Evolutionary conservation across 2,113 vertebrate genomes (phyloP).

Genomic region (Morone chrysops): DNA sequence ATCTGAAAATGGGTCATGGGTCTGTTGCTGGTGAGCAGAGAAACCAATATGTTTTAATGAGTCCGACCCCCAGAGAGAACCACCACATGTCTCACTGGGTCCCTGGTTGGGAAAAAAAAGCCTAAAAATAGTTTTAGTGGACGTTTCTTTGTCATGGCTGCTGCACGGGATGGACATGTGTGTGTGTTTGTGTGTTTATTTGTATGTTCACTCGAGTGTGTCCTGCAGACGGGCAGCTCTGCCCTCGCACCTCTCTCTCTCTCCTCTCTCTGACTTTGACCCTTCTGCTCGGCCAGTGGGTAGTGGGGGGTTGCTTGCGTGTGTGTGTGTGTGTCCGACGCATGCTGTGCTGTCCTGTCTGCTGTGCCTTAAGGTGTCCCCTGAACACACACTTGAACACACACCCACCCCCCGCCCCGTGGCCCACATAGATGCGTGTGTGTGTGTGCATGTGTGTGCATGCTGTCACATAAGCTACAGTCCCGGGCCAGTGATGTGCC

Average conservation of each 20-base stretch:
- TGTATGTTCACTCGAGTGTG: conserved; percentile 44
- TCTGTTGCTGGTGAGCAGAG: conserved; percentile 13
- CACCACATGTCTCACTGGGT: background rate
- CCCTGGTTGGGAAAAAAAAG: background rate
- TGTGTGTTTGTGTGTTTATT: conserved; percentile 43
- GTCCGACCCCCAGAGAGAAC: background rate
- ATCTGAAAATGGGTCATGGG: conserved; percentile 34
- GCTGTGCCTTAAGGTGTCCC: conserved; percentile 71
- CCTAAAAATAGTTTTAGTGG: conserved; percentile 15
- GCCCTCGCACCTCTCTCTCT: conserved; percentile 33
- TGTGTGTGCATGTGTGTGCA: conserved; percentile 32
- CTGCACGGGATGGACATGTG: conserved; percentile 4
- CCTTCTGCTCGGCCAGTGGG: conserved; percentile 40
- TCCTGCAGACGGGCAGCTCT: conserved; percentile 57
- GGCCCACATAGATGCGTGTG: conserved; percentile 43
- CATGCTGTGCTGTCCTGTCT: conserved; percentile 62
- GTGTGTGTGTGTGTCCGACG: conserved; percentile 18
- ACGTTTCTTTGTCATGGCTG: background rate
- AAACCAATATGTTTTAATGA: conserved; percentile 29
- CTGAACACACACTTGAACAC: conserved; percentile 25
- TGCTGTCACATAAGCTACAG: conserved; percentile 78
- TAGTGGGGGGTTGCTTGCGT: conserved; percentile 14
- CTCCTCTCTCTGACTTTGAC: conserved; percentile 71
- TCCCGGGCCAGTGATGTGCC: conserved; percentile 79
- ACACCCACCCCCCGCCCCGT: conserved; percentile 12